A percentile compares a stretch with the other conserved stretches of the same genome.
Conservation (phyloP, 1,140 invertebrate genomes). For the Papilio helenus region DNA sequence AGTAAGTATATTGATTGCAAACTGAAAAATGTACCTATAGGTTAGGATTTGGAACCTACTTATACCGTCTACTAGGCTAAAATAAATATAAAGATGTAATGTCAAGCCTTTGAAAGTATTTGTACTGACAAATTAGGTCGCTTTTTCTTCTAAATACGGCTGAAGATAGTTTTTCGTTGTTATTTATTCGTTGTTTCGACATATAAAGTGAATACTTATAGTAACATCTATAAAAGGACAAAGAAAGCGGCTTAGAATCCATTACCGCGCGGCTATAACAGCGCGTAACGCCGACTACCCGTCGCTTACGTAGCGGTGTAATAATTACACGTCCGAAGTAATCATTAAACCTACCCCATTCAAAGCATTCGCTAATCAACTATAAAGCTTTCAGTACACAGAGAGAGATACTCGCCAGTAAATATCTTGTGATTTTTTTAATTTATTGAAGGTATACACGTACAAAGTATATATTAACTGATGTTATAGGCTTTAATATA, state of each 20-base stretch:
- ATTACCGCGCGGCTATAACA: constrained; percentile 56
- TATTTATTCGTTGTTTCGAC: background rate
- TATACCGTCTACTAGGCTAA: background rate
- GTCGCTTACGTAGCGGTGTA: constrained; percentile 49
- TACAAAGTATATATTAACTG: background rate
- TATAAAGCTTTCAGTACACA: constrained; percentile 11
- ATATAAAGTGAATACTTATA: background rate
- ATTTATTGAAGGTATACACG: background rate
- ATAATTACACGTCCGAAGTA: constrained; percentile 64
- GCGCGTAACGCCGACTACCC: constrained; percentile 41
- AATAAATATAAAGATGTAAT: background rate
- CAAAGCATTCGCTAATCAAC: constrained; percentile 63
- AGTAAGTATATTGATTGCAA: background rate
- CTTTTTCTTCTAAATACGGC: background rate
- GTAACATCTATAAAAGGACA: background rate
- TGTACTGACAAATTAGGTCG: background rate
- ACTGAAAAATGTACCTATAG: background rate
- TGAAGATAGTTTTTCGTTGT: background rate
- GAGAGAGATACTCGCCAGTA: background rate
- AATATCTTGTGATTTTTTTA: background rate
- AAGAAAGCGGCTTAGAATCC: constrained; percentile 46
- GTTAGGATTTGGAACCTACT: background rate
- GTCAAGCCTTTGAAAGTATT: background rate
- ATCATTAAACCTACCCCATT: constrained; percentile 62
- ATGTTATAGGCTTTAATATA: background rate